A percentile compares a stretch with the other conserved stretches of the same genome.
Evolutionary conservation across 1,140 invertebrate species (phyloP).

Genomic region (Ceratoteleas bidentatus): DNA sequence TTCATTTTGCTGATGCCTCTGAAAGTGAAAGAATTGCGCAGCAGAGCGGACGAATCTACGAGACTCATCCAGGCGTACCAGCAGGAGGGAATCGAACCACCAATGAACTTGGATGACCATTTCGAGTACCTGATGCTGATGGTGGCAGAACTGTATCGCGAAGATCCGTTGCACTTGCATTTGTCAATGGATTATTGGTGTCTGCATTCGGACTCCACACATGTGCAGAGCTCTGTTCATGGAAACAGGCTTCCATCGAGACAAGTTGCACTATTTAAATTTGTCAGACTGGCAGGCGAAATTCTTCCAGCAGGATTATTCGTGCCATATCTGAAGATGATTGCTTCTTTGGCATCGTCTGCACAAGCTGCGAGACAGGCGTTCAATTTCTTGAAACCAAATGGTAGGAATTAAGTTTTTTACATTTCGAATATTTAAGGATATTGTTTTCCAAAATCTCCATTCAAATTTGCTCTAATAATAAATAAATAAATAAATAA

Average conservation of each 20-base stretch:
- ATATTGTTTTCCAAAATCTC: no score
- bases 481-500: neutral
- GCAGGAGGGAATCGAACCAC: conserved; percentile 91
- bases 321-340: conserved; percentile 93
- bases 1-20: conserved; percentile 96
- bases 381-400: conserved; percentile 92
- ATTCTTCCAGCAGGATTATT: conserved; percentile 92
- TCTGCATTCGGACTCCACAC: conserved; percentile 75
- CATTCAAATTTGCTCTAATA: no score
- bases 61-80: conserved; percentile 90
- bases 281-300: conserved; percentile 93
- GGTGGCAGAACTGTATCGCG: conserved; percentile 89
- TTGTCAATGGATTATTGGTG: conserved; percentile 92
- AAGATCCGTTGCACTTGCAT: conserved; percentile 87
- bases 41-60: conserved; percentile 93
- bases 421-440: no score
- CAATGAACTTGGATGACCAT: conserved; percentile 87
- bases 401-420: conserved; percentile 76
- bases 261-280: conserved; percentile 93
- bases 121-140: conserved; percentile 92
- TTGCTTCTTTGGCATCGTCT: conserved; percentile 90
- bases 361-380: conserved; percentile 88
- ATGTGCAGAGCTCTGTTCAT: conserved; percentile 73
- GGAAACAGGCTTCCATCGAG: conserved; percentile 80
- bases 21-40: conserved; percentile 92